Conservation (phyloP, 1,140 invertebrate species). For the Drosophila novamexicana region DNA sequence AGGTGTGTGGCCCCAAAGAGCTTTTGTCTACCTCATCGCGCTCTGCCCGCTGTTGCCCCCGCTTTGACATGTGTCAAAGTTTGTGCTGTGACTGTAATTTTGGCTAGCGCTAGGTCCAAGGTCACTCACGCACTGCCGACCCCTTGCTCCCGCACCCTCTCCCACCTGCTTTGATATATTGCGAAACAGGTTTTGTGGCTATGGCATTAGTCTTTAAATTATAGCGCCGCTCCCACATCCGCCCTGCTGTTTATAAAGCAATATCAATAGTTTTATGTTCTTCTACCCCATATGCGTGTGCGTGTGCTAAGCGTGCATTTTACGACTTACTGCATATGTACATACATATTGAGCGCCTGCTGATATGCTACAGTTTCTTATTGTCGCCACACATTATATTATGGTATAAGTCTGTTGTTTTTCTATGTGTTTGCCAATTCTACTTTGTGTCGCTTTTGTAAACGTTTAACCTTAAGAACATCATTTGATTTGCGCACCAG, state of each 20-base stretch:
- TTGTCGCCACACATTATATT: conserved; percentile 21
- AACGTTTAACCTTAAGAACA: background rate
- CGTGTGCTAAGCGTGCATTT: conserved; percentile 56
- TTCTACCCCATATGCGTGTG: conserved; percentile 8
- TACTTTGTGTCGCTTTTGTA: conserved; percentile 5
- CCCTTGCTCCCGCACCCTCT: background rate
- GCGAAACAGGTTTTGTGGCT: conserved; percentile 47
- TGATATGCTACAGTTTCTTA: conserved; percentile 37
- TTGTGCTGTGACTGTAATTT: conserved; percentile 50
- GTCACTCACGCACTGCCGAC: conserved; percentile 30
- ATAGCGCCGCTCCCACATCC: conserved; percentile 39
- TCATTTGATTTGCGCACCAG: background rate
- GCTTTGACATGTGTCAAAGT: conserved; percentile 72
- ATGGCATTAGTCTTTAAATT: conserved; percentile 71
- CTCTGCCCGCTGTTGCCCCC: conserved; percentile 2
- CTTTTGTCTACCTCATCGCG: conserved; percentile 13
- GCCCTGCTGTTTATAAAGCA: conserved; percentile 35
- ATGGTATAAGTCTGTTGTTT: conserved; percentile 2
- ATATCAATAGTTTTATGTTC: conserved; percentile 67
- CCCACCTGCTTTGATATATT: background rate
- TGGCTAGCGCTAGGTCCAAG: conserved; percentile 37
- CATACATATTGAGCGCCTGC: conserved; percentile 59
- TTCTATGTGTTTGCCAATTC: background rate
- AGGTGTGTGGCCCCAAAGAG: conserved; percentile 45
- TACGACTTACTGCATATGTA: conserved; percentile 58